Percentiles rank a stretch among this genome's conserved stretches.
Evolutionary conservation across 2,797 vertebrate genomes (phyloP).

Genomic region (Cygnus olor): DNA sequence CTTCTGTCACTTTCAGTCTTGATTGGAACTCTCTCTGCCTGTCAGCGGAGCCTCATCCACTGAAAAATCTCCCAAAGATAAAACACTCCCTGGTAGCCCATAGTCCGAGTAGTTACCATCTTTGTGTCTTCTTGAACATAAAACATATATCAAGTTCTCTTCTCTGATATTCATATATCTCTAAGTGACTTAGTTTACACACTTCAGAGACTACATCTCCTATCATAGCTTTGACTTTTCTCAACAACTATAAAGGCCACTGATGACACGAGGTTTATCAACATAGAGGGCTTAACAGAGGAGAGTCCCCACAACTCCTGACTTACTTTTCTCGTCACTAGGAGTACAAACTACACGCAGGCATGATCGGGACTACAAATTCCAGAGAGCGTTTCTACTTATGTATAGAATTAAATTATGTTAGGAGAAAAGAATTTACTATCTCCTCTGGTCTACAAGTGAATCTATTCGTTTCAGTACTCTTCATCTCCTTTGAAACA

Average conservation of each 20-base stretch:
- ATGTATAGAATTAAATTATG: background rate
- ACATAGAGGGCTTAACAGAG: background rate
- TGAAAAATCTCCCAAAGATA: background rate
- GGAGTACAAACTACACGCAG: background rate
- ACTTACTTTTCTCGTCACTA: background rate
- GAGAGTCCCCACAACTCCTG: background rate
- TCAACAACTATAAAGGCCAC: background rate
- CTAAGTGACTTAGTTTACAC: background rate
- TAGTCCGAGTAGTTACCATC: background rate
- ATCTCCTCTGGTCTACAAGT: background rate
- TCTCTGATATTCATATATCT: background rate
- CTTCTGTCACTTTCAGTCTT: background rate
- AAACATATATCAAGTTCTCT: background rate
- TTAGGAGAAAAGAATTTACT: background rate
- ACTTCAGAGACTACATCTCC: background rate
- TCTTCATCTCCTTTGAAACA: background rate
- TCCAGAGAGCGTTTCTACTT: background rate
- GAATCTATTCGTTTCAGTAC: background rate
- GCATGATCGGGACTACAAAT: too few species aligned
- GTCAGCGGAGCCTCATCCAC: background rate
- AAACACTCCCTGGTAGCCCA: background rate
- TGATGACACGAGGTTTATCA: background rate
- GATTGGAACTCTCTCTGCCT: background rate
- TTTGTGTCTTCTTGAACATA: background rate
- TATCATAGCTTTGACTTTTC: background rate